Percentiles rank a stretch among this genome's conserved stretches.
These are phyloP conservation scores for Hemichromis elongatus DNA, from an alignment of 2,113 vertebrate species.

Conservation along the genomic window DNA sequence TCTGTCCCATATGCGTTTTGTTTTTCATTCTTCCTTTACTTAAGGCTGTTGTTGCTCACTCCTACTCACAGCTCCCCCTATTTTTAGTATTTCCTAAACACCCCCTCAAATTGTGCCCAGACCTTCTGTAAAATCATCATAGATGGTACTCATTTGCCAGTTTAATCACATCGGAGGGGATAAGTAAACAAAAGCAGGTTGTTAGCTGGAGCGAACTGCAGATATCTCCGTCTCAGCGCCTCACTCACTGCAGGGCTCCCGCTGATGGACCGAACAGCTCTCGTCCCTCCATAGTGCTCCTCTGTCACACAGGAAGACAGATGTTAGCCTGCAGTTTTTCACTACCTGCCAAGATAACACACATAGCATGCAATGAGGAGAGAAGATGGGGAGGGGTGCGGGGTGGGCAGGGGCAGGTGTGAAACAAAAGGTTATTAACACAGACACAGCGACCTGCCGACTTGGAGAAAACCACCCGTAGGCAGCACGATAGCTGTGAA, in stretches of 20 bases:
- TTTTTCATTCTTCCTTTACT: background rate
- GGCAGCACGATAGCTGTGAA: background rate
- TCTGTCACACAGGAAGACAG: conserved; percentile 56
- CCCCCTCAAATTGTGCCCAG: background rate
- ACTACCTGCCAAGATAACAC: conserved; percentile 32
- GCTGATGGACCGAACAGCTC: conserved; percentile 50
- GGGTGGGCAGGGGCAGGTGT: background rate
- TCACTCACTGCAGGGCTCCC: conserved; percentile 14
- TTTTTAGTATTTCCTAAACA: background rate
- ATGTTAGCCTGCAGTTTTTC: conserved; percentile 47
- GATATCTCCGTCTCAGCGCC: background rate
- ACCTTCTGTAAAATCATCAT: background rate
- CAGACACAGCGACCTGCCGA: background rate
- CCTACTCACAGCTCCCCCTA: background rate
- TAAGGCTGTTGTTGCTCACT: background rate
- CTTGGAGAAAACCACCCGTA: background rate
- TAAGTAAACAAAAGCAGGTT: conserved; percentile 8
- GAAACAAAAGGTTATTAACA: conserved; percentile 39
- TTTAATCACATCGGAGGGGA: conserved; percentile 6
- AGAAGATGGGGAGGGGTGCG: background rate
- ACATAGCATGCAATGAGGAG: background rate
- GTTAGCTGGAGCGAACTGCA: background rate
- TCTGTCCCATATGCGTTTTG: background rate
- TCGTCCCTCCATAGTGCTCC: conserved; percentile 1
- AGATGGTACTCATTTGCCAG: background rate